phyloP scores from a whole-genome alignment of 1,140 invertebrate species.

The Neodiprion virginianus region DNA sequence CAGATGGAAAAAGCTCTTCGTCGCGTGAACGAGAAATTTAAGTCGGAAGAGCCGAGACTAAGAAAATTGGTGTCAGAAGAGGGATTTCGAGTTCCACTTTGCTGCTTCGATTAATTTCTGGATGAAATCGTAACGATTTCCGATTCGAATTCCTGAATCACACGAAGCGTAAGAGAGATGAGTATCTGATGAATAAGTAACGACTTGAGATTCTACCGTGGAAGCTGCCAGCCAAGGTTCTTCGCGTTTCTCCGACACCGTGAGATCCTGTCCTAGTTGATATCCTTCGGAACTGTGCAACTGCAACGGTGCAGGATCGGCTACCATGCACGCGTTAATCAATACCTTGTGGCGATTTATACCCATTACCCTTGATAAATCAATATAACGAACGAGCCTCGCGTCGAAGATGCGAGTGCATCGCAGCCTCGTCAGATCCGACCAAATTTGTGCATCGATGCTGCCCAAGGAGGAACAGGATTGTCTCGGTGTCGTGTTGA shows the following conservation, averaged over 20 bases:
- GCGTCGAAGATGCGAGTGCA: not conserved
- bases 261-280: not conserved
- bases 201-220: not conserved
- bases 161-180: not conserved
- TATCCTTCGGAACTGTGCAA: not conserved
- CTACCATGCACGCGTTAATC: not conserved
- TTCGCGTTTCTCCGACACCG: not conserved
- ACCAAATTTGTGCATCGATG: too few relatives aligned
- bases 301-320: not conserved
- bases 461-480: too few relatives aligned
- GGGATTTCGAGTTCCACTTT: too few relatives aligned
- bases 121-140: too few relatives aligned
- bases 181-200: slow-evolving; percentile 1
- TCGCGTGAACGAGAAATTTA: too few relatives aligned
- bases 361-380: not conserved
- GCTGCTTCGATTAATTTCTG: too few relatives aligned
- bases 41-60: too few relatives aligned
- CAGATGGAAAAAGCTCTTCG: too few relatives aligned
- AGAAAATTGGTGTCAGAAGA: too few relatives aligned
- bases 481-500: too few relatives aligned
- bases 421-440: too few relatives aligned
- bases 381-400: not conserved
- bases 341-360: not conserved
- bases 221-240: not conserved
- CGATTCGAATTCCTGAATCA: too few relatives aligned